Evolutionary conservation across 2,888 invertebrate genomes (phyloP), one percentile per base, ranked within the genome.

Genomic region (Drosophila paramelanica): DNA sequence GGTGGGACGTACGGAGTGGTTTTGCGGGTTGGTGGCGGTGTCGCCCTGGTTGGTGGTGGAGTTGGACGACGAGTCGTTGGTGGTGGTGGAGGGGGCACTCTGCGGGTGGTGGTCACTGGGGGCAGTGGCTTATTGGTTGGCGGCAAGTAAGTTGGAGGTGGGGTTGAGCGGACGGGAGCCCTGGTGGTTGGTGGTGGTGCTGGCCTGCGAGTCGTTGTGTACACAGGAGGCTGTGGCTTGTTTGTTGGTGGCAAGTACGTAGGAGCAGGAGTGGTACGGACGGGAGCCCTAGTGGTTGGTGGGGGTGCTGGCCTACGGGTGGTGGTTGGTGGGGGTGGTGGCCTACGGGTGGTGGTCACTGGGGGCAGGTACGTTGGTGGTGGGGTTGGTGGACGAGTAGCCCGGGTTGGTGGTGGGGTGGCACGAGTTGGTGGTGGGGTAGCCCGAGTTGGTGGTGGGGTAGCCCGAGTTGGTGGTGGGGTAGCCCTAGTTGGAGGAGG

Each of bases 1-100:
- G 79, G 81, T 53, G 86, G 84, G 33, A 88, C 58, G 53, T 86
- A 86, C 6, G 77, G 74, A 38, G 88, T 58, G 77, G 72, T 79
- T 17, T 49, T 61, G 41, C 74, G 81, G 20, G 73, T 72, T 33
- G 80, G 69, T 50, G 77, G 72, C 53, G 20, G 87, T 78, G 57
- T 70, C 8, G 64, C 42, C 27, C 61, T 10, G 73, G 71, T 31
- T 45, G 77, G 77, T n/a, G 59, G 65, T 23, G 59, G 66, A 36
- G 70, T 31, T 8, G 31, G 52, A 7, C 53, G 50, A n/a, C 67
- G 65, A 8, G 79, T 78, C 1, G 87, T 78, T 10, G 73, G 71
- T 45, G 77, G 77, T n/a, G 59, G 65, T 17, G 59, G 66, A 36
- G 70, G 66, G 84, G 90, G 27, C 45, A 57, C 64, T 0, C 61